A percentile compares a stretch with the other conserved stretches of the same genome.
Conservation (phyloP, 2,888 invertebrate genomes). For the Dinocampus coccinellae region DNA sequence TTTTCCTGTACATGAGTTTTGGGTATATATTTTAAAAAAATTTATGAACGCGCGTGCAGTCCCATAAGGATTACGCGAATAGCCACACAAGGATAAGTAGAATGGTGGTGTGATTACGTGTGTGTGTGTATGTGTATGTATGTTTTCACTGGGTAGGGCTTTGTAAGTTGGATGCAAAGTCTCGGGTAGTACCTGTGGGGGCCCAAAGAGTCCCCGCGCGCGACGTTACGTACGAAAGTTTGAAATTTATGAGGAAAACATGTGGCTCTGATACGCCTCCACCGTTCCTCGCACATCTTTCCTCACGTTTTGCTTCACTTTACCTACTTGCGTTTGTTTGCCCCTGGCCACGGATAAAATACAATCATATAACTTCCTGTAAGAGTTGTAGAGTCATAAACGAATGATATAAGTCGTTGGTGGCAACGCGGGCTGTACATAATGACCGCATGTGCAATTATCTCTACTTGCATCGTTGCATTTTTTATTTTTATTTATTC, state of each 20-base stretch:
- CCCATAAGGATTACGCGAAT: slow-evolving; percentile 50
- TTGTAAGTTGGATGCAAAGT: slow-evolving; percentile 3
- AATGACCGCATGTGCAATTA: slow-evolving; percentile 15
- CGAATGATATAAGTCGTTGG: slow-evolving; percentile 49
- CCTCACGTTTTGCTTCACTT: slow-evolving; percentile 5
- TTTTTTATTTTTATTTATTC: no score
- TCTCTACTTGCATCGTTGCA: slow-evolving; percentile 13
- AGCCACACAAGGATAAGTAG: slow-evolving; percentile 2
- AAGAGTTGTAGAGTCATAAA: slow-evolving; percentile 53
- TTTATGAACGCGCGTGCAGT: slow-evolving; percentile 52
- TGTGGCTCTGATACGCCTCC: slow-evolving; percentile 52
- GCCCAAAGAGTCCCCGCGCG: slow-evolving; percentile 4
- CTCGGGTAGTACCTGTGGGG: slow-evolving; percentile 21
- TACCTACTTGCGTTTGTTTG: background rate
- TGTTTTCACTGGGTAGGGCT: background rate
- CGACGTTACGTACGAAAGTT: slow-evolving; percentile 53
- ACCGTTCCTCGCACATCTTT: background rate
- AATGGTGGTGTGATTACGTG: background rate
- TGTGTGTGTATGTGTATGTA: background rate
- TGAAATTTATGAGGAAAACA: slow-evolving; percentile 62
- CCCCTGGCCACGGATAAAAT: slow-evolving; percentile 49
- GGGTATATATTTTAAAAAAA: slow-evolving; percentile 31
- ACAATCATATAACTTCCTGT: slow-evolving; percentile 34
- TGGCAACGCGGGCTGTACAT: slow-evolving; percentile 15
- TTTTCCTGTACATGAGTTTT: background rate